phyloP scores from a whole-genome alignment of 2,113 vertebrate species.

The Plestiodon gilberti region DNA sequence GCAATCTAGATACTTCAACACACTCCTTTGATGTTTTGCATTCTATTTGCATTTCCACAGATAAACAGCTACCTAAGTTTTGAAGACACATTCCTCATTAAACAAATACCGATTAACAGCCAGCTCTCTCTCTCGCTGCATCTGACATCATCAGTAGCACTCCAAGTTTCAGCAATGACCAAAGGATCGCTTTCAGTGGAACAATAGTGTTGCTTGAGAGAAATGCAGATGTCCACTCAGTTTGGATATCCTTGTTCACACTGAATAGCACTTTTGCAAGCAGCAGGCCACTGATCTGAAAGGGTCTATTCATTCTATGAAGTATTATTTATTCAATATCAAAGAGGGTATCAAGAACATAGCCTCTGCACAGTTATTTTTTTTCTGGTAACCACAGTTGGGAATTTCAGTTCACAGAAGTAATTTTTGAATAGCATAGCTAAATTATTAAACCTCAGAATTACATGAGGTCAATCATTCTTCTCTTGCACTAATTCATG shows the following conservation, averaged over 20 bases:
- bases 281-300: not conserved
- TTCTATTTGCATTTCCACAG: not conserved
- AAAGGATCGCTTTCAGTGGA: constrained; percentile 26
- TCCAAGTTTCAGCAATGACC: not conserved
- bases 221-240: not conserved
- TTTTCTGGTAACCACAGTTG: not conserved
- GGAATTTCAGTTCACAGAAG: not conserved
- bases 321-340: not conserved
- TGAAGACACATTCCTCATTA: not conserved
- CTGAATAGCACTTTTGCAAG: not conserved
- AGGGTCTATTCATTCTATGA: constrained; percentile 10
- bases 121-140: not conserved
- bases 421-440: not conserved
- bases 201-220: not conserved
- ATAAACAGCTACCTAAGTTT: not conserved
- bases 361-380: not conserved
- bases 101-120: not conserved
- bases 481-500: not conserved
- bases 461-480: not conserved
- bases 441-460: constrained; percentile 9
- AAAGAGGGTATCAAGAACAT: not conserved
- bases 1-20: not conserved
- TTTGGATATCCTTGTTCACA: not conserved
- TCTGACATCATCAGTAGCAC: not conserved
- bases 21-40: not conserved